Evolutionary conservation across 1,140 invertebrate genomes (phyloP).

Genomic region (Rhopalosiphum padi): DNA sequence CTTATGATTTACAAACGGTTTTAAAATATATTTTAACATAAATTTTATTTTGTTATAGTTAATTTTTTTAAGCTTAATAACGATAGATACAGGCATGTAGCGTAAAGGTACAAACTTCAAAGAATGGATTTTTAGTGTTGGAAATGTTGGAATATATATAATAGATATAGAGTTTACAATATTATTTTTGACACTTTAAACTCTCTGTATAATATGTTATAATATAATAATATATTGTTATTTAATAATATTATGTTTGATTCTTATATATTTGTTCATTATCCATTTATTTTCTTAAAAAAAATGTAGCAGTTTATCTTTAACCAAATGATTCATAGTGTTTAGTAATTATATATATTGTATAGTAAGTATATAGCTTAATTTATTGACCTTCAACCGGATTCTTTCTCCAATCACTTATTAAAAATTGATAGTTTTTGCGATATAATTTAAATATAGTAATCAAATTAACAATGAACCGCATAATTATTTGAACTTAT

Average conservation of each 20-base stretch:
- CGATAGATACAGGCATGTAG: too few species aligned
- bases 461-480: background rate
- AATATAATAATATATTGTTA: too few species aligned
- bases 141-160: too few species aligned
- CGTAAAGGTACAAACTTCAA: too few species aligned
- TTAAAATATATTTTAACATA: too few species aligned
- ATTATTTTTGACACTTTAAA: background rate
- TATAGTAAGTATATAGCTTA: background rate
- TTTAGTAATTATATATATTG: background rate
- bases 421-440: background rate
- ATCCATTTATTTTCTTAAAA: background rate
- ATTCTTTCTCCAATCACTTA: background rate
- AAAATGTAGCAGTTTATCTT: background rate
- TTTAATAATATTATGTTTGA: too few species aligned
- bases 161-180: too few species aligned
- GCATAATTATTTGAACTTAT: background rate
- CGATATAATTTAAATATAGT: background rate
- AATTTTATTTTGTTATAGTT: too few species aligned
- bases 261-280: background rate
- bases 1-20: too few species aligned
- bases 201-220: background rate
- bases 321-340: background rate
- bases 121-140: too few species aligned
- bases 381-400: background rate
- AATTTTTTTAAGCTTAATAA: too few species aligned